Percentiles rank a stretch among this genome's conserved stretches.
Conservation (phyloP, 2,888 invertebrate genomes). For the Xestia ashworthii region DNA sequence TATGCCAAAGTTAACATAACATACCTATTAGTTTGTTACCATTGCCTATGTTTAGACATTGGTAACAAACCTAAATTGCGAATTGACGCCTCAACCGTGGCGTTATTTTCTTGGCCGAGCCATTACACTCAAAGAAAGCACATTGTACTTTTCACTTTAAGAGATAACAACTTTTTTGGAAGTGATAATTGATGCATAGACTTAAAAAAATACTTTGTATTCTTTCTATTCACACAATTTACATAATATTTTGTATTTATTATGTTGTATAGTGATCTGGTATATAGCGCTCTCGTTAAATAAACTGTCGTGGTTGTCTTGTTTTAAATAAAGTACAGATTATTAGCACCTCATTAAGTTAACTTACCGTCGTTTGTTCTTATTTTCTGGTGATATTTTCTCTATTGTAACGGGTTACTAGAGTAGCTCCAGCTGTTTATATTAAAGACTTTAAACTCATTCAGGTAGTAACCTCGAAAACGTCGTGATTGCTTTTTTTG, state of each 20-base stretch:
- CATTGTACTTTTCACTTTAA: too few relatives aligned
- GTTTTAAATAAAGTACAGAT: neutral
- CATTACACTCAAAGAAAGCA: too few relatives aligned
- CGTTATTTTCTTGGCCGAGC: too few relatives aligned
- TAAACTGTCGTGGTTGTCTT: conserved; percentile 10
- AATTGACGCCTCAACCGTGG: too few relatives aligned
- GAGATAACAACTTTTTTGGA: too few relatives aligned
- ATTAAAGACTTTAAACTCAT: neutral
- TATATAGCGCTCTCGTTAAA: conserved; percentile 5
- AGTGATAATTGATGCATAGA: too few relatives aligned
- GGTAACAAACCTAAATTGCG: too few relatives aligned
- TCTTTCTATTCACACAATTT: too few relatives aligned
- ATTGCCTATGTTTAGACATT: too few relatives aligned
- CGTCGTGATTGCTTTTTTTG: neutral
- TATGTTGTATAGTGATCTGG: neutral
- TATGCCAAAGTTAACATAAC: neutral
- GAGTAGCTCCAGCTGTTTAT: neutral
- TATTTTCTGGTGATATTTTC: neutral
- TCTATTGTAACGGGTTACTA: neutral
- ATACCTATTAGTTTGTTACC: neutral
- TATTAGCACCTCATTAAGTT: conserved; percentile 12
- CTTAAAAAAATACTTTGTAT: too few relatives aligned
- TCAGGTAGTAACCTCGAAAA: neutral
- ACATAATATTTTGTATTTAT: too few relatives aligned
- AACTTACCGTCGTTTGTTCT: neutral